Evolutionary conservation across 1,140 invertebrate species (phyloP).

Genomic region (Drosophila suzukii): DNA sequence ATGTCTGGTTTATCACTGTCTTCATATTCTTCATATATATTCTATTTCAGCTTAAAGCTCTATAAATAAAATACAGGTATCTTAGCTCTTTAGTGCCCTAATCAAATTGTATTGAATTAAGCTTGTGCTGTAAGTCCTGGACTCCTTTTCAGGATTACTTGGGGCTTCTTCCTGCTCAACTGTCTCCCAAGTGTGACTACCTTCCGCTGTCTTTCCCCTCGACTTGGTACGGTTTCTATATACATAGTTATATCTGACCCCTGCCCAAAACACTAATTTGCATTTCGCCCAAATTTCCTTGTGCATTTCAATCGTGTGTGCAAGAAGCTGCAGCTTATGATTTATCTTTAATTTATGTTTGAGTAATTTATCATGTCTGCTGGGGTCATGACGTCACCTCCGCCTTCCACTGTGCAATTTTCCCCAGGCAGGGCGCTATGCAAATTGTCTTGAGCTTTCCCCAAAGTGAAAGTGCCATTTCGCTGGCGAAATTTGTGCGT

Average conservation of each 20-base stretch:
- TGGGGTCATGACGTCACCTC: constrained; percentile 25
- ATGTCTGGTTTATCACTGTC: not conserved
- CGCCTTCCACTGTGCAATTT: constrained; percentile 16
- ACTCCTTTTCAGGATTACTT: constrained; percentile 12
- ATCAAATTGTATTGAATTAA: too few relatives aligned
- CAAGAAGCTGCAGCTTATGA: constrained; percentile 45
- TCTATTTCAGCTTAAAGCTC: too few relatives aligned
- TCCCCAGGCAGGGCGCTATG: constrained; percentile 45
- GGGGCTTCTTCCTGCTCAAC: constrained; percentile 16
- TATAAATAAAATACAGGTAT: too few relatives aligned
- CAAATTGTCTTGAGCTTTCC: constrained; percentile 73
- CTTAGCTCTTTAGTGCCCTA: too few relatives aligned
- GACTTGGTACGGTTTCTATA: constrained; percentile 12
- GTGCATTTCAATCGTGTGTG: constrained; percentile 50
- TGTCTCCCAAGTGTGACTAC: constrained; percentile 29
- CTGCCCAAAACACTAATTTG: constrained; percentile 28
- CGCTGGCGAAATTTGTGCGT: constrained; percentile 43
- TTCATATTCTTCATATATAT: too few relatives aligned
- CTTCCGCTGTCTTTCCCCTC: constrained; percentile 50
- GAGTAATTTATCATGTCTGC: constrained; percentile 75
- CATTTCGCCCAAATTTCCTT: constrained; percentile 41
- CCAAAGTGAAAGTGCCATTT: constrained; percentile 75
- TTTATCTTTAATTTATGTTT: constrained; percentile 79
- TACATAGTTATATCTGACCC: not conserved
- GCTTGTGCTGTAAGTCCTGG: too few relatives aligned